Evolutionary conservation across 1,140 invertebrate genomes (phyloP).

Genomic region (Colletes gigas): DNA sequence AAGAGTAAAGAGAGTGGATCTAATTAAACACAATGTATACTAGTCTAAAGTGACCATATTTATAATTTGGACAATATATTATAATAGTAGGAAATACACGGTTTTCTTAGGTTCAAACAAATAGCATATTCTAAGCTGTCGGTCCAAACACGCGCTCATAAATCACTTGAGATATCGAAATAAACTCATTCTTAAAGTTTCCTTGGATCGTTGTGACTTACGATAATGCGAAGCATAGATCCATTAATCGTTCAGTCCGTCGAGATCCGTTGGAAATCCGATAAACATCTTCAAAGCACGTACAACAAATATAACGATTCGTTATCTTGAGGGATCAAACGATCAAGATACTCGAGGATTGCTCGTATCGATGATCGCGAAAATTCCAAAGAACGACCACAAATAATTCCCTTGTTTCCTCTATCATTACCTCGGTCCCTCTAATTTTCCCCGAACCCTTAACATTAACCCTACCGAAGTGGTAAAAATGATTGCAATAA

Average conservation of each 20-base stretch:
- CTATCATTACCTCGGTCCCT: no score
- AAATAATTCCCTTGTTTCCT: no score
- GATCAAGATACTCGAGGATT: neutral
- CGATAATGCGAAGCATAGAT: neutral
- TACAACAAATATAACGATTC: neutral
- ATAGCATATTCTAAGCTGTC: no score
- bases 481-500: no score
- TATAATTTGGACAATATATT: no score
- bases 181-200: neutral
- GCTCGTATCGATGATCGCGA: neutral
- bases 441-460: no score
- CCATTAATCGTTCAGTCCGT: neutral
- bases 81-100: no score
- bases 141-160: neutral
- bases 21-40: no score
- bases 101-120: no score
- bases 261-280: neutral
- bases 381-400: neutral
- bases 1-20: no score
- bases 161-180: neutral
- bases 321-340: neutral
- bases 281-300: neutral
- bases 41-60: no score
- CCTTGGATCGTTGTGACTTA: neutral
- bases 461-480: no score